Evolutionary conservation across 2,888 invertebrate species (phyloP).

Genomic region (Dyspetes luteomarginatus): DNA sequence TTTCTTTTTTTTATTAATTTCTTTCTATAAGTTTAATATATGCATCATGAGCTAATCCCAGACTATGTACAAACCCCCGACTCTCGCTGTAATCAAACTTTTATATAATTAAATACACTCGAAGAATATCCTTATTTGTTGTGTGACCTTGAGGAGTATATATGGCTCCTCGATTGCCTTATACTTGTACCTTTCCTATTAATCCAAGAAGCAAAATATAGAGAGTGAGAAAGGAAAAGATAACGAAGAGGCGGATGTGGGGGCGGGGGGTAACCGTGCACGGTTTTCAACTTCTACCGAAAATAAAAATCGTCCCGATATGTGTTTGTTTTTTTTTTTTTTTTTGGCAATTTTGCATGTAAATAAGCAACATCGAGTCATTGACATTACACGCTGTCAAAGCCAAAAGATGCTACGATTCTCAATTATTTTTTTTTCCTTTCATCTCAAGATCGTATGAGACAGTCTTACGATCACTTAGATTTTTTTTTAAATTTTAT

Average conservation of each 20-base stretch:
- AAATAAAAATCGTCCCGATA: not conserved
- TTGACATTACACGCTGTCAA: slow-evolving; percentile 29
- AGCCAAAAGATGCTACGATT: slow-evolving; percentile 17
- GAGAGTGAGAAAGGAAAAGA: slow-evolving; percentile 1
- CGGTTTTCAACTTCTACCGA: slow-evolving; percentile 48
- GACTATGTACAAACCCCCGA: slow-evolving; percentile 45
- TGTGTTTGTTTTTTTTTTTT: not conserved
- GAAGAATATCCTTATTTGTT: slow-evolving; percentile 4
- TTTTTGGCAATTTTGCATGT: slow-evolving; percentile 59
- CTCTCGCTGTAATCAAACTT: slow-evolving; percentile 52
- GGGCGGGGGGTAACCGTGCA: slow-evolving; percentile 23
- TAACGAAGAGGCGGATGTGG: not conserved
- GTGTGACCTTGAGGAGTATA: slow-evolving; percentile 55
- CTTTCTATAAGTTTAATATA: not conserved
- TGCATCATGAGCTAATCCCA: slow-evolving; percentile 12
- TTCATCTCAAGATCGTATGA: not conserved
- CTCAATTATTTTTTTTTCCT: not conserved
- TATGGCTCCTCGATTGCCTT: slow-evolving; percentile 6
- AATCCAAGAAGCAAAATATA: slow-evolving; percentile 12
- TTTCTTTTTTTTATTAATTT: not conserved
- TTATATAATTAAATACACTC: slow-evolving; percentile 19
- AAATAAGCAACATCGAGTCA: slow-evolving; percentile 54
- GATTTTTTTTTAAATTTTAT: not conserved
- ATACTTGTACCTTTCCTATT: slow-evolving; percentile 19
- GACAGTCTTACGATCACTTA: not conserved